Evolutionary conservation across 2,888 invertebrate species (phyloP), one percentile per base, ranked within the genome.

Genomic region (Caenorhabditis virilis): DNA sequence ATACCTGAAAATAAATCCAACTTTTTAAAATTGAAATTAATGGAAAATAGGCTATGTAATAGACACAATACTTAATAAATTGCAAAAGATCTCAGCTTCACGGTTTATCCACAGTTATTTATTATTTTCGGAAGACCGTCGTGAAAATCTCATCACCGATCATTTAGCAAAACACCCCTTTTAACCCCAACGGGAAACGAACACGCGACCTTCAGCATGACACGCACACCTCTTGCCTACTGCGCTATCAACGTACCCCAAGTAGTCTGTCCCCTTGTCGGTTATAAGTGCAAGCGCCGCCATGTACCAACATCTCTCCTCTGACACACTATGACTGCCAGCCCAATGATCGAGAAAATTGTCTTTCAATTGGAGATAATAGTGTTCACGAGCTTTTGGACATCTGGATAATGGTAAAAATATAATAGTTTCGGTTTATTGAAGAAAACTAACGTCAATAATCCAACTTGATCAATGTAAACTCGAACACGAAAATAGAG

Each of bases 211-310:
- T 13, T n/a, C 25, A 16, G 41, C 30, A 6, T 23, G 46, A 57
- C 1, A 84, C 83, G 62, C 84, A 82, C 70, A 84, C 84, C 38
- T 23, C 25, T 38, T 38, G 20, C 51, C 64, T 23, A 39, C 50
- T 36, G 23, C 76, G 73, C 25, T 78, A 77, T 36, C 72, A 58
- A 60, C 83, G 80, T 73, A 78, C 58, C 87, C 86, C 67, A 88
- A 87, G 72, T 87, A 87, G 82, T 88, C 90, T 85, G 93, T 91
- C 36, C 93, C 94, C 83, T 90, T 88, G 85, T 95, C 93, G 13
- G 93, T 93, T 86, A 95, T 95, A 76, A 95, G 87, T 57, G 94
- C 92, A 80, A 91, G 88, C 18, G 92, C 92, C 43, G 92, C 92
- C 82, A 95, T 88, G 72, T 91, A 87, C 83, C 93, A 89, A 72